phyloP scores from a whole-genome alignment of 2,113 vertebrate genomes.

The Coptodon rendalli region DNA sequence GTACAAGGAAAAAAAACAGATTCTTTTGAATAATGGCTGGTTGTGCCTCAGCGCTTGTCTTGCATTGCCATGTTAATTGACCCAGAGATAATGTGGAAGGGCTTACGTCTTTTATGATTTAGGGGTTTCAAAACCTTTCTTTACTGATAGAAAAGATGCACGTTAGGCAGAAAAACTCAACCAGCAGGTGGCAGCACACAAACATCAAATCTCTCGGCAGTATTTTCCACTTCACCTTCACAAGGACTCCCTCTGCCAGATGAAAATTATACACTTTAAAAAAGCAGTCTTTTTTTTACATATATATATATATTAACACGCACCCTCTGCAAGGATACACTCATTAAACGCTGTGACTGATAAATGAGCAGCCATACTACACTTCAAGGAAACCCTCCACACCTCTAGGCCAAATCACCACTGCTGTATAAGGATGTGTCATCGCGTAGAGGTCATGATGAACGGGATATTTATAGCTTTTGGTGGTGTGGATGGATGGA shows the following conservation, averaged over 20 bases:
- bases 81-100: not conserved
- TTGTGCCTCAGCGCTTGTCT: not conserved
- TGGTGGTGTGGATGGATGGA: not conserved
- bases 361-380: not conserved
- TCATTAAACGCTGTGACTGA: not conserved
- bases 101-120: not conserved
- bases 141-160: not conserved
- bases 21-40: not conserved
- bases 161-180: not conserved
- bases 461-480: conserved; percentile 14
- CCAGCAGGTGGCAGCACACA: conserved; percentile 54
- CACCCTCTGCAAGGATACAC: not conserved
- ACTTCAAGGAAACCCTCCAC: not conserved
- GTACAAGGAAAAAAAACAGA: not conserved
- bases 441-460: conserved; percentile 4
- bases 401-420: not conserved
- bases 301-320: not conserved
- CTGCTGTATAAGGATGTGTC: not conserved
- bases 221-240: conserved; percentile 35
- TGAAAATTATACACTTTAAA: not conserved
- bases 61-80: not conserved
- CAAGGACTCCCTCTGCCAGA: not conserved
- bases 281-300: not conserved
- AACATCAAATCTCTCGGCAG: not conserved
- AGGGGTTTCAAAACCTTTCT: not conserved